Conservation (phyloP, 1,140 invertebrate species). For the Choristoneura fumiferana region DNA sequence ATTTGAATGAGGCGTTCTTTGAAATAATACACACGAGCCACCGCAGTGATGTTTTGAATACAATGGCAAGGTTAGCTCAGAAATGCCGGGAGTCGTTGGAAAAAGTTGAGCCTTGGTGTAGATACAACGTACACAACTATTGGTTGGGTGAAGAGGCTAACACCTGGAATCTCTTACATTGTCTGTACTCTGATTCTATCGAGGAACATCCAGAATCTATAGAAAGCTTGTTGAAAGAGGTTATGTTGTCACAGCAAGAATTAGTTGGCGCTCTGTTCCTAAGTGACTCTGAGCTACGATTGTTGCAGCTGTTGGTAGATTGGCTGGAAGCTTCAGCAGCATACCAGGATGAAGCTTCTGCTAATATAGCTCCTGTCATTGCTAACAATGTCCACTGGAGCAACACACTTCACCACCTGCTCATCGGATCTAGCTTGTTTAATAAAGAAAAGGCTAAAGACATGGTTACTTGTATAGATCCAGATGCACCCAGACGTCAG, state of each 20-base stretch:
- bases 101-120: conserved; percentile 68
- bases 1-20: conserved; percentile 65
- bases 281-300: conserved; percentile 83
- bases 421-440: conserved; percentile 78
- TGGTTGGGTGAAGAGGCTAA: conserved; percentile 90
- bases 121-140: conserved; percentile 79
- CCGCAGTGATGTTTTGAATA: conserved; percentile 60
- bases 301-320: conserved; percentile 93
- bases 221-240: conserved; percentile 72
- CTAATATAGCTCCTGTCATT: conserved; percentile 82
- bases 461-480: conserved; percentile 89
- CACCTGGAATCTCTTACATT: conserved; percentile 91
- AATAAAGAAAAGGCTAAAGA: conserved; percentile 65
- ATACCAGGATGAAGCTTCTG: conserved; percentile 83
- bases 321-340: conserved; percentile 93
- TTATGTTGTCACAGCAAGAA: conserved; percentile 65
- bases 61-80: conserved; percentile 68
- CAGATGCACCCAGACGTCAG: conserved; percentile 93
- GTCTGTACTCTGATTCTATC: conserved; percentile 88
- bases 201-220: conserved; percentile 74
- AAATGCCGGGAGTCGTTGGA: conserved; percentile 72
- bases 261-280: conserved; percentile 67
- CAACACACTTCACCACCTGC: conserved; percentile 91
- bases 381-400: conserved; percentile 92
- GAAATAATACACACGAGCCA: conserved; percentile 72